Evolutionary conservation across 2,113 vertebrate genomes (phyloP), one percentile per base, ranked within the genome.

Genomic region (Forbesichthys agassizii): DNA sequence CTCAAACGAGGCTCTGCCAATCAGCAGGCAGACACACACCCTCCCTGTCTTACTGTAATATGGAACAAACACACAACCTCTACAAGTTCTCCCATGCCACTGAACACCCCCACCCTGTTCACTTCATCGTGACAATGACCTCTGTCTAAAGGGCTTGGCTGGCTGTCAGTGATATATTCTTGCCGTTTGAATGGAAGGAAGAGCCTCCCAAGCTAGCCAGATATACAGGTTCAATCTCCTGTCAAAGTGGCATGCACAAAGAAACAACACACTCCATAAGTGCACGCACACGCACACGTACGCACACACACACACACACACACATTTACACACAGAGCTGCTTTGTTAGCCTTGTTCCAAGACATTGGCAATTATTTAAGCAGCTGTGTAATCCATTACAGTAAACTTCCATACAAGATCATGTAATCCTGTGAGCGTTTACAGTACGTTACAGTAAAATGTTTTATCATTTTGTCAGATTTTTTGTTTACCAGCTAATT

Each of bases 91-190:
- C 68, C 55, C 66, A 59, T 51, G 11, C 1, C 64, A 52, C 46
- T 64, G 18, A 72, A n/a, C 63, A 51, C 72, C 36, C 60, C 54
- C 36, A 68, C 66, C 75, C 77, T 54, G 56, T 36, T 80, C 79
- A 86, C 86, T 79, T 84, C 84, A 86, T 81, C 11, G 16, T 75
- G 73, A 73, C 71, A 42, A 52, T 89, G 87, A 90, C 83, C 85
- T 89, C 77, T 90, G 92, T 60, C 81, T 81, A 79, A 83, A 77
- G 81, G 83, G 83, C 86, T 75, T 88, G 91, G 86, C 83, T 80
- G 42, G 10, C 82, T 78, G 84, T 89, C 90, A 86, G 81, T 75
- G 85, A 88, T 85, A 80, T 88, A 82, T 87, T 85, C 82, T 84
- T 87, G 88, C 79, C 52, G 27, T 77, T 80, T 77, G 72, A 86